Conservation (phyloP, 2,113 vertebrate genomes). For the Prunella himalayana region DNA sequence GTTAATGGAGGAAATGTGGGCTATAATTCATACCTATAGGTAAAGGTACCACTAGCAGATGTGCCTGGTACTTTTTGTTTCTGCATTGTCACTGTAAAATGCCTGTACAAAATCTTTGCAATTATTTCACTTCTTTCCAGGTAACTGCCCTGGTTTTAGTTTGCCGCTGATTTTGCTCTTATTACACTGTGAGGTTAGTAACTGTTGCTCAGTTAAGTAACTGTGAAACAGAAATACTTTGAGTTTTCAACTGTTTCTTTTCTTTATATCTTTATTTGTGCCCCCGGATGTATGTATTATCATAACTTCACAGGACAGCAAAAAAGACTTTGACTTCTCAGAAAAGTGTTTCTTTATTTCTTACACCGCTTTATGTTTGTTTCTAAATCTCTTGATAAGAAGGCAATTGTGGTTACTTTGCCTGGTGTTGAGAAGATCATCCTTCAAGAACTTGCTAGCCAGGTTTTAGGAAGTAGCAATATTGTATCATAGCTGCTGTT, state of each 20-base stretch:
- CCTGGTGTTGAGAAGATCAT: neutral
- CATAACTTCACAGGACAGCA: neutral
- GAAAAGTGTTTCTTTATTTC: neutral
- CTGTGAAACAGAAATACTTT: neutral
- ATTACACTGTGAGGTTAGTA: neutral
- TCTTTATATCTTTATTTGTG: neutral
- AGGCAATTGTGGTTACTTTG: neutral
- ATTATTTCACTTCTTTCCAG: neutral
- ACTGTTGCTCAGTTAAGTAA: neutral
- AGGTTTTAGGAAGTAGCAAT: neutral
- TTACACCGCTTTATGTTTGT: neutral
- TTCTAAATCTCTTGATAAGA: neutral
- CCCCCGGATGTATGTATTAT: accelerated
- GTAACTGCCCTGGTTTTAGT: neutral
- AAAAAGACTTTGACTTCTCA: neutral
- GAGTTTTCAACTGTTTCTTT: neutral
- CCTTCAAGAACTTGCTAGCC: neutral
- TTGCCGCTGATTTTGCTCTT: neutral
- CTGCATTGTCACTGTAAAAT: neutral
- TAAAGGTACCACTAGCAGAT: neutral
- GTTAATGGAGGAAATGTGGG: neutral
- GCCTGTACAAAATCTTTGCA: neutral
- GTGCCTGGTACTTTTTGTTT: neutral
- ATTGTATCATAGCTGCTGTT: neutral
- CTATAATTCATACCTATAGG: neutral